These are phyloP conservation scores for Solenodon paradoxus DNA, from an alignment of 2,113 vertebrate species.

Conservation along the genomic window DNA sequence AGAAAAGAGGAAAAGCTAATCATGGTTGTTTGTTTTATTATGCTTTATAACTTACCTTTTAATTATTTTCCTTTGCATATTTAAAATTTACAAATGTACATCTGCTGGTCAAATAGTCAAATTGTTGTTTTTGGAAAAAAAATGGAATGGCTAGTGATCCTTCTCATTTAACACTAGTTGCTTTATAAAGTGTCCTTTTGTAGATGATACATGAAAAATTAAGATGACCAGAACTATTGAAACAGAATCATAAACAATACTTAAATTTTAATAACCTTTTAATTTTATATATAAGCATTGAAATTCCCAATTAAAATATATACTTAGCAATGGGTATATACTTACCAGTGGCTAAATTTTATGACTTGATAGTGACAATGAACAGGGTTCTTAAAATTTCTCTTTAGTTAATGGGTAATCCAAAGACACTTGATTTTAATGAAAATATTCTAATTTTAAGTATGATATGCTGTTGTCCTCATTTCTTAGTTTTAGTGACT, in stretches of 20 bases:
- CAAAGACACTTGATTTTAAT: neutral
- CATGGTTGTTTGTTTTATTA: neutral
- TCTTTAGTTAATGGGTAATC: neutral
- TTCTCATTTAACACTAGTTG: constrained; percentile 47
- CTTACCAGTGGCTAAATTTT: too few relatives aligned
- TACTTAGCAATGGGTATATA: neutral
- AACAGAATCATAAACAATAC: neutral
- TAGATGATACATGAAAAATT: neutral
- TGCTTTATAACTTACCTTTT: neutral
- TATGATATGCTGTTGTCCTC: neutral
- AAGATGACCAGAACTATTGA: constrained; percentile 24
- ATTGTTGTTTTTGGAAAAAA: constrained; percentile 52
- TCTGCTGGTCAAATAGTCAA: too few relatives aligned
- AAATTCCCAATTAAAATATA: neutral
- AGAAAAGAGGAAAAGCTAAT: neutral
- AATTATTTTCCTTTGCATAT: neutral
- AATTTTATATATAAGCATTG: neutral
- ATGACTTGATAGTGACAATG: neutral
- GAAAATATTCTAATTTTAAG: neutral
- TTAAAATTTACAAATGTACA: neutral
- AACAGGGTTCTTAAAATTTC: neutral
- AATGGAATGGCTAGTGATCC: constrained; percentile 49
- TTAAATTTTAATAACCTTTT: neutral
- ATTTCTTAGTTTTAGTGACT: neutral
- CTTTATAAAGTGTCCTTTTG: constrained; percentile 42